Conservation (phyloP, 1,140 invertebrate genomes). For the Drosophila nebulosa region DNA sequence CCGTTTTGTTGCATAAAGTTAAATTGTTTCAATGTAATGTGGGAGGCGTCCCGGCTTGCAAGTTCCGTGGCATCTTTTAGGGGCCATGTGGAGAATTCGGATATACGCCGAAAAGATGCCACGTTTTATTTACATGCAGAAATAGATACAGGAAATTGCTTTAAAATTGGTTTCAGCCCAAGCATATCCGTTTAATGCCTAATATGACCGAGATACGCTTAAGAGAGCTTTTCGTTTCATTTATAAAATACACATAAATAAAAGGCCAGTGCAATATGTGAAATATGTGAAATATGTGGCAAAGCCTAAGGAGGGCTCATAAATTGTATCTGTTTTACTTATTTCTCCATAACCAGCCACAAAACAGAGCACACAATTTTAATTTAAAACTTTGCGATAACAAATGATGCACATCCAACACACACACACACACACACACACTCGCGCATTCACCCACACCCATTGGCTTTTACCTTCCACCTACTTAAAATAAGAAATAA, state of each 20-base stretch:
- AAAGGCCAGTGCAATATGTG: constrained; percentile 48
- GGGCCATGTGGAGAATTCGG: neutral
- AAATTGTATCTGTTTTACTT: constrained; percentile 37
- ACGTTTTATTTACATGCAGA: too few species aligned
- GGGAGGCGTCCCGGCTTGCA: too few species aligned
- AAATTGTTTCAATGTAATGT: too few species aligned
- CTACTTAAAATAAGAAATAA: constrained; percentile 73
- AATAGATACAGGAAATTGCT: too few species aligned
- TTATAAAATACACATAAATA: constrained; percentile 55
- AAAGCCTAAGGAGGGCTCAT: constrained; percentile 58
- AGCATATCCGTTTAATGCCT: neutral
- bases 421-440: constrained; percentile 12
- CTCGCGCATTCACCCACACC: constrained; percentile 19
- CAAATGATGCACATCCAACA: constrained; percentile 69
- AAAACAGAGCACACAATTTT: constrained; percentile 40
- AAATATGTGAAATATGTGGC: neutral
- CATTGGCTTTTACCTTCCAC: neutral
- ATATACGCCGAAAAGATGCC: neutral
- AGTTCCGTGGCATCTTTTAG: too few species aligned
- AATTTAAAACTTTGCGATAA: constrained; percentile 79
- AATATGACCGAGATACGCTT: neutral
- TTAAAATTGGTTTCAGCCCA: neutral
- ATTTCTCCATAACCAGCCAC: neutral
- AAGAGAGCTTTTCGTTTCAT: neutral
- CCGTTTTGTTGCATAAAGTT: too few species aligned